Conservation (phyloP, 2,113 vertebrate species). For the Calonectris borealis region DNA sequence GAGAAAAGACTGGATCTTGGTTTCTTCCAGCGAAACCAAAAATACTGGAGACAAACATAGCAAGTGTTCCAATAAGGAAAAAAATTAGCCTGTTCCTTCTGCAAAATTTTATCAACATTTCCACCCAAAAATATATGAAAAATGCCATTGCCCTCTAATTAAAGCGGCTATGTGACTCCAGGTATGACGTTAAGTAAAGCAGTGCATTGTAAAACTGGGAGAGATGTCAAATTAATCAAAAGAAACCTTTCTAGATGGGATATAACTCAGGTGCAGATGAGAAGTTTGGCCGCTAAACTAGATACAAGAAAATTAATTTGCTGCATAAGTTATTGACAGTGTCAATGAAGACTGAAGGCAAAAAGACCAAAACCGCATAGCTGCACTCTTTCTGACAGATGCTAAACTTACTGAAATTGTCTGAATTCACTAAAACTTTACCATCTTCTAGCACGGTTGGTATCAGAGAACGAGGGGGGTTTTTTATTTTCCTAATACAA, state of each 20-base stretch:
- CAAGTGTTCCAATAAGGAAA: not conserved
- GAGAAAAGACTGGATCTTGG: not conserved
- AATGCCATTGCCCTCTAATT: not conserved
- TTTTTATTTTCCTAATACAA: not conserved
- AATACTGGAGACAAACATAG: not conserved
- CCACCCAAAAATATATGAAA: not conserved
- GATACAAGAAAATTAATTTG: not conserved
- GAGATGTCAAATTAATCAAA: not conserved
- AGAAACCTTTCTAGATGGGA: not conserved
- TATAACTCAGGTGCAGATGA: not conserved
- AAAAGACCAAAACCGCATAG: not conserved
- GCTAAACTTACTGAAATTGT: not conserved
- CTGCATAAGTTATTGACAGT: not conserved
- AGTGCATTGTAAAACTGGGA: not conserved
- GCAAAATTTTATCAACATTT: not conserved
- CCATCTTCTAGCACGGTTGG: rapidly evolving
- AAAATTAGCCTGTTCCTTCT: not conserved
- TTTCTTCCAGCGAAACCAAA: not conserved
- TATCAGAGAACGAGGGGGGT: not conserved
- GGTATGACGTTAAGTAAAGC: not conserved
- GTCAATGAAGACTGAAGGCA: not conserved
- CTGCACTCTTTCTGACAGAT: not conserved
- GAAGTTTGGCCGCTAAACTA: not conserved
- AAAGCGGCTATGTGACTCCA: not conserved
- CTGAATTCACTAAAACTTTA: not conserved